Evolutionary conservation across 2,888 invertebrate genomes (phyloP), one percentile per base, ranked within the genome.

Genomic region (Syritta pipiens): DNA sequence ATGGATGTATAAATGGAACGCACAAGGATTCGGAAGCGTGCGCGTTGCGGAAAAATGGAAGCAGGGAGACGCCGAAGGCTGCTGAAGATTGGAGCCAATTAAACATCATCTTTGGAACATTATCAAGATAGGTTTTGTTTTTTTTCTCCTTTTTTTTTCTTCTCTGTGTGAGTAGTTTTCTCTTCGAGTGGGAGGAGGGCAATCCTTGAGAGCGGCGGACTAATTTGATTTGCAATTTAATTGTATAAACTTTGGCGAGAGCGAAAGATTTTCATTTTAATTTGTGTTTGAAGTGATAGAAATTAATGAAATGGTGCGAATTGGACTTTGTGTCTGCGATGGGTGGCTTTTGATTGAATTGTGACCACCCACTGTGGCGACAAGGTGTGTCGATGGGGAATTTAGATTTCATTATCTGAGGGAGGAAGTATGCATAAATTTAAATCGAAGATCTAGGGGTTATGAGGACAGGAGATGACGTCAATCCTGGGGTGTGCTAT

Each of bases 41-140:
- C 7, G 17, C 19, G 14, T 4, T 22, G 28, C 19, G 60, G 12
- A 20, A 24, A 24, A 63, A 40, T 19, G 12, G 5, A 10, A 59
- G 59, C 4, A 59, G 30, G n/a, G 17, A 37, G 7, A 35, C 24
- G 1, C 14, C 5, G 30, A 44, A 20, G 35, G 17, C 7, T 20
- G 28, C 19, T 42, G 46, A 59, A 65, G 65, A 77, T 71, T 77
- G 71, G 60, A 77, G 77, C 77, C 77, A 77, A 77, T 77, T 77
- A 77, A 67, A 72, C 60, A 77, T 72, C 72, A 71, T 77, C 77
- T 71, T 72, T 77, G 77, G 72, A 77, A 77, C 65, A 77, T 72
- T 77, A 77, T 77, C 77, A 72, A 72, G 72, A 65, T 59, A 65
- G 22, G 28, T 28, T 24, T 44, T 37, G n/a, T 32, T 35, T 10